phyloP scores from a whole-genome alignment of 1,140 invertebrate species.

The Heliconius hermathena region DNA sequence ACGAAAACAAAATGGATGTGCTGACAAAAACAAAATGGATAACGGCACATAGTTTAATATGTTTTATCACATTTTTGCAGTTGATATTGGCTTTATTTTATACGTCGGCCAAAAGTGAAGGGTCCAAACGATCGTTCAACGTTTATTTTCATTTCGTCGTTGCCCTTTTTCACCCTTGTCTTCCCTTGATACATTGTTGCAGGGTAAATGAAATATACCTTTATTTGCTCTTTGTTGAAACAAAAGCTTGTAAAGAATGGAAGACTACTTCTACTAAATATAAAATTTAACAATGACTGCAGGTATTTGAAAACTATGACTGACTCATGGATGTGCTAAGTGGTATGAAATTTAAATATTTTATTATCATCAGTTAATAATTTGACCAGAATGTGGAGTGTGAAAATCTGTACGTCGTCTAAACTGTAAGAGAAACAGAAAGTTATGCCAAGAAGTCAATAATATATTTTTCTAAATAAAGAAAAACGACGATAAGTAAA shows the following conservation, averaged over 20 bases:
- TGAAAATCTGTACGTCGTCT: no score
- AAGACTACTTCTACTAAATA: neutral
- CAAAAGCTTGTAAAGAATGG: conserved; percentile 41
- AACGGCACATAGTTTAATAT: conserved; percentile 25
- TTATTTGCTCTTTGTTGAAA: conserved; percentile 51
- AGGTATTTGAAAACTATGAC: neutral
- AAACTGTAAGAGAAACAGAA: no score
- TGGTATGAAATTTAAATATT: no score
- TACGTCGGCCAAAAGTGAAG: conserved; percentile 53
- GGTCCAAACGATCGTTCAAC: conserved; percentile 71
- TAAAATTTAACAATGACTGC: neutral
- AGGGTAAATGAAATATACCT: conserved; percentile 47
- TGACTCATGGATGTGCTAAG: neutral
- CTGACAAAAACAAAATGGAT: neutral
- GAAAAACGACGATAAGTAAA: no score
- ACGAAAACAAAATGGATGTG: no score
- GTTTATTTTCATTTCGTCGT: conserved; percentile 71
- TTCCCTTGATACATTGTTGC: conserved; percentile 46
- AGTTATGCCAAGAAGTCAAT: no score
- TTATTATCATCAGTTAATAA: no score
- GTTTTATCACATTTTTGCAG: conserved; percentile 38
- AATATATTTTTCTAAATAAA: no score
- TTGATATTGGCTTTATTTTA: conserved; percentile 50
- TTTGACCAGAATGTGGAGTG: no score
- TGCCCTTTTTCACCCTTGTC: conserved; percentile 66